A percentile compares a stretch with the other conserved stretches of the same genome.
phyloP scores from a whole-genome alignment of 2,113 vertebrate species.

The Oreocharis arfaki region DNA sequence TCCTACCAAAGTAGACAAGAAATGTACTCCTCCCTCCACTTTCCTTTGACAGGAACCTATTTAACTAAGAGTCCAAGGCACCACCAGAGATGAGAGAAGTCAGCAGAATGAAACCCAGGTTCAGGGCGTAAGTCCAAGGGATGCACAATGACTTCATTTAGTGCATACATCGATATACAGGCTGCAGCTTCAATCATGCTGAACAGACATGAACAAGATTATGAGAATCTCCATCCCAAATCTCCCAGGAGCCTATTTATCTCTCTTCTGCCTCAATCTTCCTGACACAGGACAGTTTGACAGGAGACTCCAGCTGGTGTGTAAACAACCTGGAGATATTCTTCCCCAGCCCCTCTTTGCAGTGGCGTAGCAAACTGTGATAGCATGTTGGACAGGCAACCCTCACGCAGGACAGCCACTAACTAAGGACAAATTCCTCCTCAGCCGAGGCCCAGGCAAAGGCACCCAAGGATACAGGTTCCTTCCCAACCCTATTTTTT shows the following conservation, averaged over 20 bases:
- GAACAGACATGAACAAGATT: neutral
- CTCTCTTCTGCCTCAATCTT: neutral
- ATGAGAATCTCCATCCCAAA: neutral
- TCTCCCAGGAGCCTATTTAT: constrained; percentile 36
- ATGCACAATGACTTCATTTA: constrained; percentile 27
- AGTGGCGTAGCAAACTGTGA: neutral
- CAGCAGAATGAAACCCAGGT: neutral
- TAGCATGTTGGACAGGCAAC: neutral
- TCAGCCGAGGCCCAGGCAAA: neutral
- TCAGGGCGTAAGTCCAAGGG: neutral
- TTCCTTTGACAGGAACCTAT: neutral
- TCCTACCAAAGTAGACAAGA: neutral
- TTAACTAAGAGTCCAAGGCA: neutral
- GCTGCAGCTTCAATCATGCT: constrained; percentile 4
- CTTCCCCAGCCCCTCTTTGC: neutral
- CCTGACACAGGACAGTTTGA: neutral
- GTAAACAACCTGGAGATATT: neutral
- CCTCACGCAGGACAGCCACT: neutral
- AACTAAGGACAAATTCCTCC: neutral
- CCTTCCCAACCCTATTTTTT: neutral
- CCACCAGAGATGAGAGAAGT: neutral
- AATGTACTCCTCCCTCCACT: neutral
- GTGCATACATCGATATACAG: neutral
- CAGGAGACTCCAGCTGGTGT: neutral
- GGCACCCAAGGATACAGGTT: neutral